phyloP scores from a whole-genome alignment of 2,888 invertebrate genomes.

The Thalpophila matura region DNA sequence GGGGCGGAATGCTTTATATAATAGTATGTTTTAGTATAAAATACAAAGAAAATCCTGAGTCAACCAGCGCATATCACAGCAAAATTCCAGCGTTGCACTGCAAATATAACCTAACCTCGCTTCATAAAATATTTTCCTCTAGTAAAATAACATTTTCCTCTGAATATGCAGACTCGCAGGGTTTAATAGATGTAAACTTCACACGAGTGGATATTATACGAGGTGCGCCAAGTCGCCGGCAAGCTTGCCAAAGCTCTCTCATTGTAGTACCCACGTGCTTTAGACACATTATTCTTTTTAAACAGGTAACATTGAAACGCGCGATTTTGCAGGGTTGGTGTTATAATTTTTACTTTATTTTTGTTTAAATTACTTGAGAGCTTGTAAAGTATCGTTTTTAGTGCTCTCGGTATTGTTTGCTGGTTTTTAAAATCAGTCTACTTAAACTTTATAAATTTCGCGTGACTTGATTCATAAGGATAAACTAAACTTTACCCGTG shows the following conservation, averaged over 20 bases:
- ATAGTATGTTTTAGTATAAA: no score
- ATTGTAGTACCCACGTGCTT: conserved; percentile 35
- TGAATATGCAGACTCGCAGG: conserved; percentile 47
- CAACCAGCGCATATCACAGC: conserved; percentile 5
- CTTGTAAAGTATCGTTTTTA: background rate
- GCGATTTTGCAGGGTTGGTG: background rate
- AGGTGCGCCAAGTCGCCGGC: conserved; percentile 32
- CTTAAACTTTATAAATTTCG: no score
- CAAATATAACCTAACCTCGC: conserved; percentile 17
- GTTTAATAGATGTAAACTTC: conserved; percentile 56
- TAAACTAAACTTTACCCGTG: no score
- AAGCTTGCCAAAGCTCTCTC: conserved; percentile 34
- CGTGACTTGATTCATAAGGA: no score
- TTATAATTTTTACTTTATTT: conserved; percentile 4
- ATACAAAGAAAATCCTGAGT: background rate
- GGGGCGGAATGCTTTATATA: no score
- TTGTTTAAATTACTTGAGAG: background rate
- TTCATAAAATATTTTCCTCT: conserved; percentile 45
- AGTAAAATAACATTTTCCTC: conserved; percentile 45
- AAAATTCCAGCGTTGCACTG: conserved; percentile 6
- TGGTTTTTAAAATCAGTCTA: no score
- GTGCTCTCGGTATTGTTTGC: no score
- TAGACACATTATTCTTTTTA: conserved; percentile 30
- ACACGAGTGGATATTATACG: conserved; percentile 53
- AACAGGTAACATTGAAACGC: conserved; percentile 17